These are phyloP conservation scores for Sebastiscus tertius DNA, from an alignment of 2,797 vertebrate genomes.

Conservation along the genomic window DNA sequence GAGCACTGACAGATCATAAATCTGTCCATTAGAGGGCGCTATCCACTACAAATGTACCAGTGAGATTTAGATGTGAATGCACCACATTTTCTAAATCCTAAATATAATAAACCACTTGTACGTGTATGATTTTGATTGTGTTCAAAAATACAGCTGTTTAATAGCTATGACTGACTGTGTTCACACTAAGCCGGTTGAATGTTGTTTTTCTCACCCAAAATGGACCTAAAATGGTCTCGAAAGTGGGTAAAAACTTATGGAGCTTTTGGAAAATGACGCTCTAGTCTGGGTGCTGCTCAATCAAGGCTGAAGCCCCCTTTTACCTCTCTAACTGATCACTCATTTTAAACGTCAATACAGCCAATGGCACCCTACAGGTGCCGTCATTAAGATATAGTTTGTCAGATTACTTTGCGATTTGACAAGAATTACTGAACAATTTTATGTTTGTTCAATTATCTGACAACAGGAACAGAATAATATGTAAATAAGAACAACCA, in stretches of 20 bases:
- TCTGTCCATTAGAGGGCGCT: conserved; percentile 27
- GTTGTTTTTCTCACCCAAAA: neutral
- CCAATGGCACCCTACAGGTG: neutral
- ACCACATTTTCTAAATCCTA: neutral
- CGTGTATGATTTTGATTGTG: neutral
- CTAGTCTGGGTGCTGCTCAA: neutral
- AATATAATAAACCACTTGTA: neutral
- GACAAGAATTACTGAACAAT: too few species aligned
- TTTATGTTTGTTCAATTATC: neutral
- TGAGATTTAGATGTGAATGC: neutral
- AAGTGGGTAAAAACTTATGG: neutral
- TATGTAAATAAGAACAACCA: neutral
- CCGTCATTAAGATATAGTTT: too few species aligned
- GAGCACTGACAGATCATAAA: conserved; percentile 40
- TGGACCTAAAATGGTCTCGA: neutral
- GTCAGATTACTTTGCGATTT: too few species aligned
- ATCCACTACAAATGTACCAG: neutral
- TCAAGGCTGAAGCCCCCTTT: neutral
- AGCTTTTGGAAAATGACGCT: neutral
- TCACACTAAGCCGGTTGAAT: neutral
- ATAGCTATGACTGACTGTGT: neutral
- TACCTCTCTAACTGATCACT: neutral
- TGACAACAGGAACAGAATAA: neutral
- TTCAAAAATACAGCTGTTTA: neutral
- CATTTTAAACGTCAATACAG: neutral